Base-by-base conservation (phyloP, 1,140 invertebrate genomes). In the Cyclargus thomasi region DNA sequence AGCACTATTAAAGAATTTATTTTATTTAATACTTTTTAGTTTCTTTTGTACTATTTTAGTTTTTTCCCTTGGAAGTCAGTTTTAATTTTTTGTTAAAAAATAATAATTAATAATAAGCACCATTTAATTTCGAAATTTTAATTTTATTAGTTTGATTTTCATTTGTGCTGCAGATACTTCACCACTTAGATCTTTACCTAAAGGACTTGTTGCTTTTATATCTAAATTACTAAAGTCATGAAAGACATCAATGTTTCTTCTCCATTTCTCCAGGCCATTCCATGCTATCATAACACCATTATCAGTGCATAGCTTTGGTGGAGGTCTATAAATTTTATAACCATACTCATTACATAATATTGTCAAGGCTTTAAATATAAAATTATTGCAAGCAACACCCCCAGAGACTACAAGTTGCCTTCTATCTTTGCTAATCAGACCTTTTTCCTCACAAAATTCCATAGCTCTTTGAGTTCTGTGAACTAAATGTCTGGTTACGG, bases 281-380 rank as follows among this genome's bases (percentile, higher is more conserved):
- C 98, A 99, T 23, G 98, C 98, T 76, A 99, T 98, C 99, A 99
- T 99, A 11, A 98, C 93, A 35, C 98, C 99, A 93, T 99, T 99
- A 86, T 99, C 99, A 1, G 96, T 98, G 84, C 98, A 99, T 2
- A 99, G 92, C 76, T 94, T 93, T 17, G 95, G 93, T 7, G 95
- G 94, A 14, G 98, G 97, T 74, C 95, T 93, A 53, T 93, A 93
- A 53, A 95, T 92, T 77, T 92, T 90, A 80, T 95, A 97, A 39
- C 91, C 91, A 77, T 93, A 92, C 70, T 95, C 90, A 16, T 92
- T 71, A 81, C 96, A 97, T 47, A 99, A 78, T 67, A 94, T 85
- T 76, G 90, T 78, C 16, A 99, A 83, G 62, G 93, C 92, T 68
- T 92, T 91, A 59, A 93, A 93, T n/a, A 99, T 94, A 76, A 94